Base-by-base conservation (phyloP, 2,888 invertebrate species). In the Cryptus viduatorius region DNA sequence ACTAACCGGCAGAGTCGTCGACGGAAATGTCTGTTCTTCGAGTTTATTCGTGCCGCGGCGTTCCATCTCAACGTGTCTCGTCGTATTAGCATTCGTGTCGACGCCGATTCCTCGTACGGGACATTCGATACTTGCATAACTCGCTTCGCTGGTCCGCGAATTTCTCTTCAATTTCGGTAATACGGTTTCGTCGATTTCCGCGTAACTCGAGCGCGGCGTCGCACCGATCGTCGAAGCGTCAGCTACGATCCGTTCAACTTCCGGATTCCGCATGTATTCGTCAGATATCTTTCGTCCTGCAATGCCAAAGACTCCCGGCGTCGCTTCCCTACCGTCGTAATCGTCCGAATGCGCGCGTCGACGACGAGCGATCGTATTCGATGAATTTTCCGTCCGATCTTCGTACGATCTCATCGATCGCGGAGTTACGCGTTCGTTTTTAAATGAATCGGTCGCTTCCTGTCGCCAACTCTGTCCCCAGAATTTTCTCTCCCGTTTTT, bases 261-360 rank as follows among this genome's bases (percentile, higher is more conserved):
- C 61, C 65, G 56, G 56, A 85, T 82, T 10, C 79, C 87, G 12
- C 88, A 80, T 2, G 87, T 87, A 19, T 53, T 82, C 24, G 87
- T 86, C 31, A 42, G 76, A 19, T 19, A 50, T 14, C 16, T 14
- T 64, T 53, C 42, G 50, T 7, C 42, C 37, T n/a, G 53, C 14
- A 7, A 31, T 53, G 31, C 77, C 7, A 12, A 19, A 12, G 29
- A 31, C 37, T 69, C 67, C 31, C 84, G 83, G 8, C 87, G 83
- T n/a, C 73, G n/a, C 61, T 87, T 68, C 79, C 71, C n/a, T 65
- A 42, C 24, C 86, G 61, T 90, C 92, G 71, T 90, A 89, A 68
- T 92, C 92, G 76, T 92, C 92, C 16, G 92, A 92, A 56, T 88
- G 88, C 0, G 90, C 90, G 48, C 92, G 84, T 12, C 91, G 87